phyloP scores from a whole-genome alignment of 92 coral and sea anemone genomes.

The Bergia sp. region DNA sequence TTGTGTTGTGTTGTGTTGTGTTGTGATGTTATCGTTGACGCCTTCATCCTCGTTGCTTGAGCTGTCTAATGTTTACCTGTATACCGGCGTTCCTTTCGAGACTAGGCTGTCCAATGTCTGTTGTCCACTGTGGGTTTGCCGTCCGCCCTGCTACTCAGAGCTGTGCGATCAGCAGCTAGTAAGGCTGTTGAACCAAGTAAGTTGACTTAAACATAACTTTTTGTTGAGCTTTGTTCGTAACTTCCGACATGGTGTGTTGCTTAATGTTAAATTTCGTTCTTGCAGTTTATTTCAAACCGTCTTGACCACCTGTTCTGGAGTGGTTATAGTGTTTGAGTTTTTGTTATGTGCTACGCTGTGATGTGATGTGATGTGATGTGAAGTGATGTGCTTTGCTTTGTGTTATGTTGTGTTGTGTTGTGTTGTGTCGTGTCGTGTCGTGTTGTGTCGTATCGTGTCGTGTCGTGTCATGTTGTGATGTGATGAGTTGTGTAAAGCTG shows the following conservation, averaged over 20 bases:
- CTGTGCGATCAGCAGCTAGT: slow-evolving; percentile 69
- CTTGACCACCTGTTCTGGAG: no score
- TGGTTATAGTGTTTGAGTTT: no score
- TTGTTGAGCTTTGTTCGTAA: neutral
- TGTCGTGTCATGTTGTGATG: neutral
- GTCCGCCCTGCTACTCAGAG: slow-evolving; percentile 69
- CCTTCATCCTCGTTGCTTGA: no score
- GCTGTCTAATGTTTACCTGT: neutral
- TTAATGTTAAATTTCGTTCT: no score
- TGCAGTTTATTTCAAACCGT: no score
- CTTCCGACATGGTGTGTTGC: neutral
- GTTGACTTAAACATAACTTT: neutral
- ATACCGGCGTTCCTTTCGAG: neutral
- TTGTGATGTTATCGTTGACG: no score
- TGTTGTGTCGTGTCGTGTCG: neutral
- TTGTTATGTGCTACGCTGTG: neutral
- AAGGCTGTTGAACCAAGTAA: slow-evolving; percentile 71
- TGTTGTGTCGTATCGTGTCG: neutral
- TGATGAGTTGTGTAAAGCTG: neutral
- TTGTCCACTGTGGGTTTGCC: slow-evolving; percentile 93
- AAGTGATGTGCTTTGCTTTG: neutral
- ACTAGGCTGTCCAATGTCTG: slow-evolving; percentile 88
- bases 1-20: no score
- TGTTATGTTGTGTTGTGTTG: neutral
- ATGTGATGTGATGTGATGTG: no score